Conservation (phyloP, 2,113 vertebrate genomes). For the Chloropsis cyanopogon region DNA sequence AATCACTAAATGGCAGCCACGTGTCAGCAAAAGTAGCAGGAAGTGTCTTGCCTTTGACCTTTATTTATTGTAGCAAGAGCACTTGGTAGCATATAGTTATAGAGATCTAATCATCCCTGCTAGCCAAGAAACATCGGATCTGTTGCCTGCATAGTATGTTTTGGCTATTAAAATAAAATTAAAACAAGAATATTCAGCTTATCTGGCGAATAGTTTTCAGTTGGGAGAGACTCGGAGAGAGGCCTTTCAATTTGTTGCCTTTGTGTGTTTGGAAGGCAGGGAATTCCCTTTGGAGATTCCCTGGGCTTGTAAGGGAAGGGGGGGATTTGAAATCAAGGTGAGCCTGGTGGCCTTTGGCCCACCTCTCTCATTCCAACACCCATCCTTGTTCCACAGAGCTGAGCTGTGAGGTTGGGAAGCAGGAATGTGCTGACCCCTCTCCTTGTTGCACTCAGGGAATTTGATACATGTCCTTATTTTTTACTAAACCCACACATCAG, state of each 20-base stretch:
- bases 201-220: neutral
- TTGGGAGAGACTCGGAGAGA: neutral
- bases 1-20: constrained; percentile 61
- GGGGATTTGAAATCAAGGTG: neutral
- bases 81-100: neutral
- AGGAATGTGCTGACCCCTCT: neutral
- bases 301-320: neutral
- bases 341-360: neutral
- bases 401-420: neutral
- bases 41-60: constrained; percentile 58
- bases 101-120: neutral
- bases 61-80: constrained; percentile 34
- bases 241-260: neutral
- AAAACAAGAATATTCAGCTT: neutral
- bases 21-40: constrained; percentile 62
- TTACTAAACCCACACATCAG: neutral
- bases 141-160: neutral
- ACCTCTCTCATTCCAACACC: neutral
- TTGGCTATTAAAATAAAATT: neutral
- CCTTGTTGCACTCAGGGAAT: neutral
- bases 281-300: neutral
- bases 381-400: neutral
- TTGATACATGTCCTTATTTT: neutral
- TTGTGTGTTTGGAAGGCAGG: neutral
- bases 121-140: neutral